A percentile compares a stretch with the other conserved stretches of the same genome.
These are phyloP conservation scores for Eriosoma lanigerum DNA, from an alignment of 1,140 invertebrate genomes.

Conservation along the genomic window DNA sequence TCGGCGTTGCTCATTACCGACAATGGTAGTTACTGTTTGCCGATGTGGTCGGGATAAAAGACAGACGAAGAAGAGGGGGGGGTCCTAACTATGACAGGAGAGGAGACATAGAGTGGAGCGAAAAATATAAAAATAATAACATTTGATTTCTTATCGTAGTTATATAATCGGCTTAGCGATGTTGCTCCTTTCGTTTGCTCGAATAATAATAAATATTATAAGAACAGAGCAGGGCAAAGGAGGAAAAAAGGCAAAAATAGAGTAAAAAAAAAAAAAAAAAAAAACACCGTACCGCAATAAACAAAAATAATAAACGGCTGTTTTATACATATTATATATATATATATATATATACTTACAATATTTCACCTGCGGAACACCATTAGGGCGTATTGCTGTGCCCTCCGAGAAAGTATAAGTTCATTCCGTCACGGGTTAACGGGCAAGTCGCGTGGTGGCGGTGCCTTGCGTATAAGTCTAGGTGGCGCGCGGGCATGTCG, in stretches of 20 bases:
- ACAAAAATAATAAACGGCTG: constrained; percentile 48
- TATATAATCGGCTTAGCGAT: constrained; percentile 40
- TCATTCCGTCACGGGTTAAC: constrained; percentile 37
- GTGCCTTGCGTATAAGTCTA: too few species aligned
- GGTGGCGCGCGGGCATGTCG: too few species aligned
- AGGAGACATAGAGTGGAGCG: neutral
- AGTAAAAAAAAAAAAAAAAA: neutral
- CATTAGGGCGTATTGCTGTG: constrained; percentile 42
- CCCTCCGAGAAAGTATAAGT: constrained; percentile 23
- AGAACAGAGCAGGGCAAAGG: neutral
- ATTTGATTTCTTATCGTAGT: constrained; percentile 47
- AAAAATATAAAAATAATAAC: constrained; percentile 33
- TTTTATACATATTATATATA: neutral
- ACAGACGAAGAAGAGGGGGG: neutral
- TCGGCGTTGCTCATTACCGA: too few species aligned
- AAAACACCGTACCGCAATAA: constrained; percentile 38
- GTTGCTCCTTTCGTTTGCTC: constrained; percentile 9
- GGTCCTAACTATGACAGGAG: too few species aligned
- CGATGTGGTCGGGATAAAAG: neutral
- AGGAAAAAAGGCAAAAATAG: neutral
- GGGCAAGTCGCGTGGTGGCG: neutral
- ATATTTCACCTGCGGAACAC: constrained; percentile 50
- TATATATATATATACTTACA: neutral
- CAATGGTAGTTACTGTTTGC: neutral
- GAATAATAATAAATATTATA: constrained; percentile 47